These are phyloP conservation scores for Yoshiicerus persimilis DNA, from an alignment of 1,140 invertebrate species.

Conservation along the genomic window DNA sequence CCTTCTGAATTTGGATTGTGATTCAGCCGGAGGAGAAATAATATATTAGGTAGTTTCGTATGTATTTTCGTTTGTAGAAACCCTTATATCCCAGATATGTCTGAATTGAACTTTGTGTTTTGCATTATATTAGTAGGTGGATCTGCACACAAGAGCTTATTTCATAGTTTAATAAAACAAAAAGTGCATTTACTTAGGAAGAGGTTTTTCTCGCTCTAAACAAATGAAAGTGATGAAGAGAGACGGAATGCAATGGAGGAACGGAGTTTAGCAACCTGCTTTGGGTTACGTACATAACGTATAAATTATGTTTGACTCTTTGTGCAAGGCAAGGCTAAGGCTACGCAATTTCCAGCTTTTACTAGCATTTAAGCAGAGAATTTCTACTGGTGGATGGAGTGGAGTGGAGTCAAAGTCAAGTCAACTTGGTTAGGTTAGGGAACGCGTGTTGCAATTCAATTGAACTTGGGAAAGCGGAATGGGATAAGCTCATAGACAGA, in stretches of 20 bases:
- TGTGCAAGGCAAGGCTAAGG: neutral
- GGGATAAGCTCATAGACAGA: neutral
- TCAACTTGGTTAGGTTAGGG: neutral
- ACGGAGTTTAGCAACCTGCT: neutral
- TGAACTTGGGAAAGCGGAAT: neutral
- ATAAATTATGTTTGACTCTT: neutral
- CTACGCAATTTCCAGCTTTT: neutral
- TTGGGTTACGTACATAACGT: neutral
- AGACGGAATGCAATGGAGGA: neutral
- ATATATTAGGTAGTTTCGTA: neutral
- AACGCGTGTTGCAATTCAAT: constrained; percentile 22
- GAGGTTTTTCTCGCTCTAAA: neutral
- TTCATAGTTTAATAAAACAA: neutral
- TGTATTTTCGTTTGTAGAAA: no score
- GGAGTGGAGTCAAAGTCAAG: neutral
- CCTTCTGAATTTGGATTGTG: constrained; percentile 5
- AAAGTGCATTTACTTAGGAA: neutral
- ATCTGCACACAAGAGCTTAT: neutral
- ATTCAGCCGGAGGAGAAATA: neutral
- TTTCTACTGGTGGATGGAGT: no score
- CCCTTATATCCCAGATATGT: no score
- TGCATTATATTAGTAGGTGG: neutral
- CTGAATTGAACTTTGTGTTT: neutral
- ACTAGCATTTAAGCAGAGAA: neutral
- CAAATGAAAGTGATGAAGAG: neutral